These are phyloP conservation scores for Apis mellifera DNA, from an alignment of 1,140 invertebrate genomes.

Conservation along the genomic window DNA sequence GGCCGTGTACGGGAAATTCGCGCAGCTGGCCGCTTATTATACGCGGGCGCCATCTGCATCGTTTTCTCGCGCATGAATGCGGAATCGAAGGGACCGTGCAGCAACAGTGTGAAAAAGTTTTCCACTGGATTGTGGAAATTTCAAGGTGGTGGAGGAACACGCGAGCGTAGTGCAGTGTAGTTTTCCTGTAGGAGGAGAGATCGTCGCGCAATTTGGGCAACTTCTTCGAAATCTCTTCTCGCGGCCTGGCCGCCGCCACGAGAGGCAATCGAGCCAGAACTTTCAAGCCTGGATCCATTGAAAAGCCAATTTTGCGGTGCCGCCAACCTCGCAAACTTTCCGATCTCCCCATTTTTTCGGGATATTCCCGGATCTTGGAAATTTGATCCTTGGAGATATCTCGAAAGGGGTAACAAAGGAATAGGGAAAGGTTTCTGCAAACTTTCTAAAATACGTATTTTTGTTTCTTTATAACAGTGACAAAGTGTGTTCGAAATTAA, in stretches of 20 bases:
- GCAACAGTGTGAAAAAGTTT: slow-evolving; percentile 67
- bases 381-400: slow-evolving; percentile 21
- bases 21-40: slow-evolving; percentile 69
- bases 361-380: slow-evolving; percentile 32
- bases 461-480: background rate
- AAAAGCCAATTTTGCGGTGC: slow-evolving; percentile 64
- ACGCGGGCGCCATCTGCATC: slow-evolving; percentile 72
- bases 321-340: slow-evolving; percentile 46
- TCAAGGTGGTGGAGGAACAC: slow-evolving; percentile 43
- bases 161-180: slow-evolving; percentile 35
- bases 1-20: slow-evolving; percentile 43
- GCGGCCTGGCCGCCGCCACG: background rate
- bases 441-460: background rate
- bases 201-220: slow-evolving; percentile 65
- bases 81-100: slow-evolving; percentile 56
- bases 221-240: slow-evolving; percentile 60
- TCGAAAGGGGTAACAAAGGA: background rate
- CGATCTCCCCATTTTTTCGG: slow-evolving; percentile 57
- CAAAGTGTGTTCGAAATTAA: too few species aligned
- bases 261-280: slow-evolving; percentile 57
- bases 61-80: slow-evolving; percentile 72
- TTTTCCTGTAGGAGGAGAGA: slow-evolving; percentile 46
- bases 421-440: background rate
- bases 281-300: slow-evolving; percentile 50
- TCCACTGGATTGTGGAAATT: slow-evolving; percentile 14